Conservation (phyloP, 2,797 vertebrate genomes). For the Pelobates cultripes region DNA sequence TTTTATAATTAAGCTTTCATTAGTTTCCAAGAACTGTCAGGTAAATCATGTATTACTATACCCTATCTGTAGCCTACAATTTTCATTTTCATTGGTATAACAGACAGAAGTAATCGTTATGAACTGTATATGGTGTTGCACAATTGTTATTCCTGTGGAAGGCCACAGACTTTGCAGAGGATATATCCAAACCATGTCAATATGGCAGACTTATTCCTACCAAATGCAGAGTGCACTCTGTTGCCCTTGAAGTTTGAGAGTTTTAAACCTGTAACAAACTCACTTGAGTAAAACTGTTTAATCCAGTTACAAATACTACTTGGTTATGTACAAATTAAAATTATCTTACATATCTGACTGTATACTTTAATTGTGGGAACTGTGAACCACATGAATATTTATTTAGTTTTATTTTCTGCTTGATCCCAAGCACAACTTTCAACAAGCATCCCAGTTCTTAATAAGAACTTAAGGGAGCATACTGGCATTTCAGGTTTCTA, state of each 20-base stretch:
- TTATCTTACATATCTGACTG: conserved; percentile 9
- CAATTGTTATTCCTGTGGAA: conserved; percentile 76
- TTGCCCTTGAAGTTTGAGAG: background rate
- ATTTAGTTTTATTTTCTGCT: conserved; percentile 32
- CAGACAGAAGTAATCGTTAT: conserved; percentile 75
- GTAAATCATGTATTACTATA: conserved; percentile 69
- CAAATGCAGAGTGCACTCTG: conserved; percentile 8
- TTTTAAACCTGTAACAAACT: conserved; percentile 37
- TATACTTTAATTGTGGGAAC: conserved; percentile 23
- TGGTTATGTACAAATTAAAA: conserved; percentile 10
- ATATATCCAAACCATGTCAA: conserved; percentile 67
- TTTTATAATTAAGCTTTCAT: conserved; percentile 66
- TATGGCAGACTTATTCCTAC: conserved; percentile 36
- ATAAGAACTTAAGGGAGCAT: conserved; percentile 26
- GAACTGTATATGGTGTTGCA: conserved; percentile 76
- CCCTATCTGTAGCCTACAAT: conserved; percentile 68
- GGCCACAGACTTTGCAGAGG: conserved; percentile 75
- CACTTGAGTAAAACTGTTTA: conserved; percentile 8
- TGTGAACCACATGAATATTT: conserved; percentile 31
- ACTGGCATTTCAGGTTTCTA: conserved; percentile 9
- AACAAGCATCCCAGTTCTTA: conserved; percentile 27
- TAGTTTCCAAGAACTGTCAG: conserved; percentile 64
- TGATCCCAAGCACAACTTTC: conserved; percentile 23
- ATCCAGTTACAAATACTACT: conserved; percentile 21
- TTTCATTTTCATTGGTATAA: conserved; percentile 73